Evolutionary conservation across 2,888 invertebrate species (phyloP), one percentile per base, ranked within the genome.

Genomic region (Parnassius glacialis): DNA sequence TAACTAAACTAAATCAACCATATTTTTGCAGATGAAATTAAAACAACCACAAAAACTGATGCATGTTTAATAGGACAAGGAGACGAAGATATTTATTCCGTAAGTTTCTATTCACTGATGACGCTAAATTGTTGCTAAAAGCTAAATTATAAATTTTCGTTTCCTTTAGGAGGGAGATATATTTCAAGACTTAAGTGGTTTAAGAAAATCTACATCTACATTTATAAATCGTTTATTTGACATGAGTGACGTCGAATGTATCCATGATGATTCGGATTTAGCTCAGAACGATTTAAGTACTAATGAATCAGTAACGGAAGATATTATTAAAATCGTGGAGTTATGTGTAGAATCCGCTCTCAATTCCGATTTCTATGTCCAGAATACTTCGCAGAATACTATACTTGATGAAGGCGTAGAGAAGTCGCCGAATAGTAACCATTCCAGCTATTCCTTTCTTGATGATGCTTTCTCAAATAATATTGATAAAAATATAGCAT

Each of bases 181-280:
- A 3, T 20, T 52, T 56, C 61, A 71, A 69, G 64, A 61, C 9
- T 65, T 68, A 20, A 70, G 73, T 52, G 83, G 83, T 51, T 65
- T 81, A 45, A 75, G 67, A 2, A 81, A 84, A 64, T 85, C 84
- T 2, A 85, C 90, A 9, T 85, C 88, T 0, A 81, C 81, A 74
- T 83, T 85, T 61, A 86, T 90, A 54, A 86, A 83, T 64, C 75
- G 85, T 64, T 73, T 90, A 50, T 90, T 89, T 66, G 87, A 90
- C 57, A 85, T 88, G 84, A 89, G 87, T 65, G 86, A 87, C 48
- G 83, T 88, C 34, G 85, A 85, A 65, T 74, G 65, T 53, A 65
- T 72, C 51, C 65, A 61, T 47, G 69, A 70, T 47, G 79, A 83
- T 34, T 64, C 68, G 45, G 75, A 75, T 57, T 59, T 70, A 1